Conservation (phyloP, 2,113 vertebrate genomes). For the Syrrhaptes paradoxus region DNA sequence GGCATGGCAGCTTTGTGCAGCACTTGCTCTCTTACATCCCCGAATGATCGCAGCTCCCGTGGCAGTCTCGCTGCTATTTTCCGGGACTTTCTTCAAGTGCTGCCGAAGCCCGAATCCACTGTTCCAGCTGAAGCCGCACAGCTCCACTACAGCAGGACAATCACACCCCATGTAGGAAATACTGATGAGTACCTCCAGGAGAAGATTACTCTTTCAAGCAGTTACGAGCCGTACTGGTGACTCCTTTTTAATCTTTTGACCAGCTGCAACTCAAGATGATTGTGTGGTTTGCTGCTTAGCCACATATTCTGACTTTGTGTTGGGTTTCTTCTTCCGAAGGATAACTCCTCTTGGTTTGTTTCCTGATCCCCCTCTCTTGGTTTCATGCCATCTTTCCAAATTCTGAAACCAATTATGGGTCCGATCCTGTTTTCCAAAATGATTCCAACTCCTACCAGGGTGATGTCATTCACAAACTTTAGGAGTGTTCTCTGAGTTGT, state of each 20-base stretch:
- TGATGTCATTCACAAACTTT: not conserved
- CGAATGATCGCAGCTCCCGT: not conserved
- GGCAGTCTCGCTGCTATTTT: not conserved
- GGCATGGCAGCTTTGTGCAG: not conserved
- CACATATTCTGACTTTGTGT: not conserved
- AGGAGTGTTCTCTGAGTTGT: not conserved
- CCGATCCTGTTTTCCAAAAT: not conserved
- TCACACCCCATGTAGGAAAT: not conserved
- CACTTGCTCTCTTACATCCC: not conserved
- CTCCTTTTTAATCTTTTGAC: not conserved
- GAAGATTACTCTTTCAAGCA: not conserved
- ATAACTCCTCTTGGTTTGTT: not conserved
- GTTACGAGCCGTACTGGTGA: not conserved
- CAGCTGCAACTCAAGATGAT: not conserved
- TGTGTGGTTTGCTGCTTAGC: conserved; percentile 10
- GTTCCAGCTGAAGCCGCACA: not conserved
- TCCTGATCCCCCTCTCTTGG: not conserved
- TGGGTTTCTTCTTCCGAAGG: not conserved
- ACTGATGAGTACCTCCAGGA: not conserved
- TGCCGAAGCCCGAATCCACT: not conserved
- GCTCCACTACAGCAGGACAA: not conserved
- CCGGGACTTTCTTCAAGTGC: not conserved
- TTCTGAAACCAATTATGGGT: not conserved
- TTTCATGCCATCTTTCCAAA: not conserved
- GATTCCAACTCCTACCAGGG: not conserved